Conservation (phyloP, 2,113 vertebrate species). For the Meriones unguiculatus region DNA sequence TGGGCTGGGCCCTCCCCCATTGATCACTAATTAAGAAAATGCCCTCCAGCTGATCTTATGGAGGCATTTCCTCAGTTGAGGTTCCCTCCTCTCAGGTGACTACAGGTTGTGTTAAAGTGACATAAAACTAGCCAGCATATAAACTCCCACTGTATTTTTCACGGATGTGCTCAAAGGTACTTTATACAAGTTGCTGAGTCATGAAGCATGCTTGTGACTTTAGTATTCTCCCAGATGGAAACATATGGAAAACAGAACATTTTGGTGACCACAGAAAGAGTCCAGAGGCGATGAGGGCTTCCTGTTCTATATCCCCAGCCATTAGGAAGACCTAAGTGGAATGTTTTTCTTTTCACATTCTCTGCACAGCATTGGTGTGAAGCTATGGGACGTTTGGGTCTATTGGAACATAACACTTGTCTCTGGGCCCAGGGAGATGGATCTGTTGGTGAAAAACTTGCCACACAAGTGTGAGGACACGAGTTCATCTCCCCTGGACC, state of each 20-base stretch:
- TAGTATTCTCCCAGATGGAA: slow-evolving; percentile 30
- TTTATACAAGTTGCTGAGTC: slow-evolving; percentile 29
- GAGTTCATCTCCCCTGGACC: background rate
- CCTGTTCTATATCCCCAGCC: background rate
- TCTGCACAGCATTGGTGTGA: background rate
- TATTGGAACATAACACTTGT: background rate
- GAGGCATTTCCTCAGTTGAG: background rate
- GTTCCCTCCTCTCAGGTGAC: background rate
- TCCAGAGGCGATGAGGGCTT: background rate
- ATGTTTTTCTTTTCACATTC: background rate
- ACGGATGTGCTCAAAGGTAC: background rate
- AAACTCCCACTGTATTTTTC: slow-evolving; percentile 19
- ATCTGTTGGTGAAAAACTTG: background rate
- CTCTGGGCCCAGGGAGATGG: background rate
- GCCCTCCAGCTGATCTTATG: background rate
- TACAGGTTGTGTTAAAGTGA: too few species aligned
- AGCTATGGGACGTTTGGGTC: background rate
- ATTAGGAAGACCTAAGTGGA: background rate
- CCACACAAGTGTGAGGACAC: background rate
- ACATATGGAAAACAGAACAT: background rate
- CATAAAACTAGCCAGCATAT: background rate
- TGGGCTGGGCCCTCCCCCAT: background rate
- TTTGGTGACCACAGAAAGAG: background rate
- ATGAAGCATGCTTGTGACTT: slow-evolving; percentile 9
- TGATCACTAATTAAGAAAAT: background rate